Evolutionary conservation across 1,140 invertebrate species (phyloP).

Genomic region (Caenorhabditis elegans): WBcel235 BX284605.5:6446001-6446500

Average conservation of each 20-base stretch:
- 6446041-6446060: neutral
- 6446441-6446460: neutral
- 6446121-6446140: slow-evolving; percentile 23
- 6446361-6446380: too few species aligned
- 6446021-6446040: slow-evolving; percentile 8
- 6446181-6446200: neutral
- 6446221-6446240: too few species aligned
- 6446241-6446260: too few species aligned
- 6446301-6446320: too few species aligned
- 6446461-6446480: slow-evolving; percentile 13
- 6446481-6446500: neutral
- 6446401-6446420: neutral
- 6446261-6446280: too few species aligned
- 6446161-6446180: neutral
- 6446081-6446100: slow-evolving; percentile 7
- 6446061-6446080: neutral
- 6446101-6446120: neutral
- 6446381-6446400: too few species aligned
- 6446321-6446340: too few species aligned
- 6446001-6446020: neutral
- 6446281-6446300: too few species aligned
- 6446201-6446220: neutral
- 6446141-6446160: neutral
- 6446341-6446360: too few species aligned
- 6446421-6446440: neutral